These are phyloP conservation scores for Peromyscus nudipes DNA, from an alignment of 2,797 vertebrate genomes.

Conservation along the genomic window DNA sequence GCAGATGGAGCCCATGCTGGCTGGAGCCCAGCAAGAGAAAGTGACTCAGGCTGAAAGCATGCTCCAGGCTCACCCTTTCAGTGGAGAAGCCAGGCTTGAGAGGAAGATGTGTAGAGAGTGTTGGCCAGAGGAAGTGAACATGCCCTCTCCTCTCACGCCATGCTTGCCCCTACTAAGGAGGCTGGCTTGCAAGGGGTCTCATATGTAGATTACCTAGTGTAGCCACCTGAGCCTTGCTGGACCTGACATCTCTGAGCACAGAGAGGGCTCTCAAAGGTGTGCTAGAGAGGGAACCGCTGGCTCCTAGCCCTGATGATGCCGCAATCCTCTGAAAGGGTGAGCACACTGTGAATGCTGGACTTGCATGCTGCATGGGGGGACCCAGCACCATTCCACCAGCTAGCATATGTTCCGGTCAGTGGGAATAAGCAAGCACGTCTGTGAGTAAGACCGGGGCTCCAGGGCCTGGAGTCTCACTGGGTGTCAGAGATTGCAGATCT, in stretches of 20 bases:
- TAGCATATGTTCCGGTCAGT: neutral
- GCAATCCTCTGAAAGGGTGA: slow-evolving; percentile 61
- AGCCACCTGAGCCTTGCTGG: neutral
- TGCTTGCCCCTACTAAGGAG: neutral
- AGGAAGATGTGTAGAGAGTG: neutral
- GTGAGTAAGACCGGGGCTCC: neutral
- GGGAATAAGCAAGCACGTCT: neutral
- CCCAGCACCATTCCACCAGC: slow-evolving; percentile 2
- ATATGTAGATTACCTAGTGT: neutral
- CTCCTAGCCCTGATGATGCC: neutral
- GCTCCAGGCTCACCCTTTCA: slow-evolving; percentile 85
- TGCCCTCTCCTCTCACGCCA: neutral
- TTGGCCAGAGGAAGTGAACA: neutral
- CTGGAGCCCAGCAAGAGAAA: slow-evolving; percentile 46
- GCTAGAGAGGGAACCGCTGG: neutral
- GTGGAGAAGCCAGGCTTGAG: neutral
- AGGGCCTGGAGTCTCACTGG: slow-evolving; percentile 26
- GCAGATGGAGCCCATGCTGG: slow-evolving; percentile 44
- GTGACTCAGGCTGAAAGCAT: slow-evolving; percentile 64
- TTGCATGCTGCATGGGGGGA: slow-evolving; percentile 77
- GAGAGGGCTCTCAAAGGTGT: neutral
- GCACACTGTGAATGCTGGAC: slow-evolving; percentile 52
- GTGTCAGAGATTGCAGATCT: accelerated
- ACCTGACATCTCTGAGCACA: neutral
- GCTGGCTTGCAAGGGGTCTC: neutral